Conservation (phyloP, 2,113 vertebrate species). For the Laterallus jamaicensis region DNA sequence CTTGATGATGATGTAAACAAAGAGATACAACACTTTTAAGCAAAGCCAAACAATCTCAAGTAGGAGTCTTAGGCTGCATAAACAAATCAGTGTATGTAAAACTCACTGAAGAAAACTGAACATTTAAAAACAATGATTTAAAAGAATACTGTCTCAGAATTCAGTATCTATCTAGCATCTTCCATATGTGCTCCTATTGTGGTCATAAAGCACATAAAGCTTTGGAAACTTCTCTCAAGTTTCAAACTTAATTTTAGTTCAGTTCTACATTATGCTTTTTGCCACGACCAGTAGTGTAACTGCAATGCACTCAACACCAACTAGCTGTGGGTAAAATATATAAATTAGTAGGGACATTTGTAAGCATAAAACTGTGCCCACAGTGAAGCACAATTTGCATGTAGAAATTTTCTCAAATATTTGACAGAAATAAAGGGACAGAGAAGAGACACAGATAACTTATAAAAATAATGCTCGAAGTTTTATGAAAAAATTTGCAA, state of each 20-base stretch:
- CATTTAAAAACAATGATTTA: background rate
- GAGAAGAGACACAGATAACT: background rate
- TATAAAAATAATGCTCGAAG: background rate
- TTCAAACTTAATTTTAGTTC: background rate
- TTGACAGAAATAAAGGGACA: background rate
- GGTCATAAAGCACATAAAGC: background rate
- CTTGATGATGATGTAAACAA: conserved; percentile 52
- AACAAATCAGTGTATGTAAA: background rate
- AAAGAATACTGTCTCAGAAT: background rate
- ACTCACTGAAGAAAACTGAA: background rate
- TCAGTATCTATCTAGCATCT: background rate
- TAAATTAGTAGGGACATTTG: background rate
- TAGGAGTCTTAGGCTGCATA: background rate
- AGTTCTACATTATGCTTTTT: background rate
- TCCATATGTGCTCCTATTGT: background rate
- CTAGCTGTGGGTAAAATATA: background rate
- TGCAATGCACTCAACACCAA: background rate
- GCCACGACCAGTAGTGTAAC: background rate
- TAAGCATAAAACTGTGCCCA: background rate
- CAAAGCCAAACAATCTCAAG: background rate
- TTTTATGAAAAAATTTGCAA: background rate
- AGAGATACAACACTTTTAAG: conserved; percentile 1
- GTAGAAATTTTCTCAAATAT: background rate
- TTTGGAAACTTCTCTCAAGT: background rate
- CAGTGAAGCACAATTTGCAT: background rate